Evolutionary conservation across 2,113 vertebrate genomes (phyloP).

Genomic region (Saguinus midas): DNA sequence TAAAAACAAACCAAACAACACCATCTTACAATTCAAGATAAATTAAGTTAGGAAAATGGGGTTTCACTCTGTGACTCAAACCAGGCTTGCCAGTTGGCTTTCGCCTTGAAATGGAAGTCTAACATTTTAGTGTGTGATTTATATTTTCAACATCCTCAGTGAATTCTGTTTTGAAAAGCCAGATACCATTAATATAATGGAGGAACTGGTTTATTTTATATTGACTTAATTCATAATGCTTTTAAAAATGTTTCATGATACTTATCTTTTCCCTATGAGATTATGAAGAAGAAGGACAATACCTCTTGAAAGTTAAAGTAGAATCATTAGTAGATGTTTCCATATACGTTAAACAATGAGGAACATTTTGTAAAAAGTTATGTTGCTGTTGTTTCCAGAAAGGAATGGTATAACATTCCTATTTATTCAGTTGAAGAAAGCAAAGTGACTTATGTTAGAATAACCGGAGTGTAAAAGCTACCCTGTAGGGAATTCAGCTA

Average conservation of each 20-base stretch:
- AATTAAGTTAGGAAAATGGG: conserved; percentile 49
- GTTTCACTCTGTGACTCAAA: conserved; percentile 17
- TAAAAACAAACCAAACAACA: conserved; percentile 24
- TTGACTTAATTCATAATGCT: not conserved
- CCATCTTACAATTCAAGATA: not conserved
- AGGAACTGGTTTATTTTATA: conserved; percentile 21
- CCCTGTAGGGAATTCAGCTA: not conserved
- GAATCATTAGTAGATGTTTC: not conserved
- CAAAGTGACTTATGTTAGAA: not conserved
- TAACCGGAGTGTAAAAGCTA: not conserved
- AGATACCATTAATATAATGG: not conserved
- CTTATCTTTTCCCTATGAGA: not conserved
- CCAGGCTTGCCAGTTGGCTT: not conserved
- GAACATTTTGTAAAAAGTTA: not conserved
- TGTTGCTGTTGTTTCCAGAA: not conserved
- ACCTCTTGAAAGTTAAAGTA: not conserved
- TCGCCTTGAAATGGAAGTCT: not conserved
- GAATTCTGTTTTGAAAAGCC: conserved; percentile 18
- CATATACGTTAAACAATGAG: not conserved
- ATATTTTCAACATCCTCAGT: not conserved
- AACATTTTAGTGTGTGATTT: not conserved
- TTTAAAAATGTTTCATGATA: not conserved
- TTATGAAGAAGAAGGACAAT: conserved; percentile 19
- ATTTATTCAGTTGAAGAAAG: not conserved
- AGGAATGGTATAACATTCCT: not conserved